phyloP scores from a whole-genome alignment of 2,113 vertebrate genomes.

The Pogonocichla stellata region DNA sequence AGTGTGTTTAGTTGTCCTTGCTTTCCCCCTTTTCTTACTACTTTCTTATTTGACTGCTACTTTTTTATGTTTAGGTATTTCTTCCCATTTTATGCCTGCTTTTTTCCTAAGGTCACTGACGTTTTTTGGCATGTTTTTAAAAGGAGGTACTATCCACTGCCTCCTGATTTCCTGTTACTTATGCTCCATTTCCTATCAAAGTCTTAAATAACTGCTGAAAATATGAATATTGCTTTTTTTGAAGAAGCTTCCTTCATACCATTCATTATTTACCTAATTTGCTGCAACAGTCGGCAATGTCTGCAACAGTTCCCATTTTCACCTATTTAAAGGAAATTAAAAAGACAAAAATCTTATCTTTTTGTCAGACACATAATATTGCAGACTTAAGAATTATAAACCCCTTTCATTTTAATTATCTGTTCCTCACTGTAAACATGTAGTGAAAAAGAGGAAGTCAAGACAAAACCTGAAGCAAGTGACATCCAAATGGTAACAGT shows the following conservation, averaged over 20 bases:
- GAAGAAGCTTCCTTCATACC: background rate
- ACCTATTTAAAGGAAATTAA: background rate
- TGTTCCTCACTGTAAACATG: background rate
- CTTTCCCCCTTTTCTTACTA: background rate
- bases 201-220: background rate
- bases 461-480: background rate
- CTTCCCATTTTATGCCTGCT: background rate
- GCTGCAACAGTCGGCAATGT: background rate
- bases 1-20: background rate
- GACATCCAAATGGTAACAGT: background rate
- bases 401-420: background rate
- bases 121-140: background rate
- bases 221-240: conserved; percentile 2
- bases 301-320: background rate
- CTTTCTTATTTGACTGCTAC: background rate
- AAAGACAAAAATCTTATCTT: background rate
- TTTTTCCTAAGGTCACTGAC: background rate
- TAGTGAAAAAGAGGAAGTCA: background rate
- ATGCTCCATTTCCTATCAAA: conserved; percentile 1
- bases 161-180: background rate
- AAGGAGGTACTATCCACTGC: background rate
- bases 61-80: background rate
- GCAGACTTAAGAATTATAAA: background rate
- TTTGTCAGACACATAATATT: background rate
- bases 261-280: conserved; percentile 16